Conservation (phyloP, 2,888 invertebrate species). For the Mycalesis mineus region DNA sequence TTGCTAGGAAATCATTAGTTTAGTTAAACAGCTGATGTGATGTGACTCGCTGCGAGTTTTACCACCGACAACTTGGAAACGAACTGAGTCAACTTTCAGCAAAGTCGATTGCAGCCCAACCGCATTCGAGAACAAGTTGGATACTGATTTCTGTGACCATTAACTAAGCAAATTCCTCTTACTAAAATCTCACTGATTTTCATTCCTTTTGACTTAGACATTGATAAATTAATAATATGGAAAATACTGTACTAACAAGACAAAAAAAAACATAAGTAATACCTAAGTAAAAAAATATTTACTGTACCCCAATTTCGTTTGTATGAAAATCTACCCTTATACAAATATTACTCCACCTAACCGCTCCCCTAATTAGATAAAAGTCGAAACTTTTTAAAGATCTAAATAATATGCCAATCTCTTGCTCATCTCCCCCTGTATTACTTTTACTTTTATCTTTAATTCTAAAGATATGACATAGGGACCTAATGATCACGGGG, state of each 20-base stretch:
- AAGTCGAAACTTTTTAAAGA: conserved; percentile 12
- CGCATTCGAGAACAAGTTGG: conserved; percentile 23
- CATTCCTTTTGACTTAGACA: no score
- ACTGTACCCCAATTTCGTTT: not conserved
- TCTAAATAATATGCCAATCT: conserved; percentile 21
- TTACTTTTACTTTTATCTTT: conserved; percentile 23
- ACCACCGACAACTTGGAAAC: conserved; percentile 9
- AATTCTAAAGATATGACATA: conserved; percentile 23
- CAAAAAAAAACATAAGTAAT: no score
- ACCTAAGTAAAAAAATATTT: not conserved
- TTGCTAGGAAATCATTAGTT: not conserved
- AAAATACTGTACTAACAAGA: no score
- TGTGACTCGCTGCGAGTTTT: not conserved
- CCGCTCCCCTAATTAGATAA: conserved; percentile 5
- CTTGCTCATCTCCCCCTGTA: conserved; percentile 28
- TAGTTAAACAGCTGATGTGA: not conserved
- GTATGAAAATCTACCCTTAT: not conserved
- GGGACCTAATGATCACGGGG: conserved; percentile 23
- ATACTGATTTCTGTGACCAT: conserved; percentile 17
- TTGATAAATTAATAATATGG: no score
- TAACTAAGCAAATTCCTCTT: not conserved
- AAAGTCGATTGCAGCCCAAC: conserved; percentile 23
- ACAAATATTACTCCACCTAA: not conserved
- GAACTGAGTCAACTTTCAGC: conserved; percentile 12
- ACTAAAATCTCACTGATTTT: not conserved